Conservation (phyloP, 2,888 invertebrate species). For the Mythimna impura region DNA sequence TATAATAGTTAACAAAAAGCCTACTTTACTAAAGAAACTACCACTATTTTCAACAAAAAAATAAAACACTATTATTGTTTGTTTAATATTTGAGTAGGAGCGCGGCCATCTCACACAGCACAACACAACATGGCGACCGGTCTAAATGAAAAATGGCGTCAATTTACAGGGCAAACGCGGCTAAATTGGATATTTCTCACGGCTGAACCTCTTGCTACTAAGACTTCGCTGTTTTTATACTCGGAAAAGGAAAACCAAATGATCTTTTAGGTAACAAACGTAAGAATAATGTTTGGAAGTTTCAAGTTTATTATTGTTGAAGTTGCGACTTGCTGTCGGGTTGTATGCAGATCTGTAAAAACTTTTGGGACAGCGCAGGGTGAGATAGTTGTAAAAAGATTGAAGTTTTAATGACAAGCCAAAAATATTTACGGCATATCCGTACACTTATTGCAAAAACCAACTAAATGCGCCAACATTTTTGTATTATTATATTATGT, state of each 20-base stretch:
- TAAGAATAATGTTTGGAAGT: constrained; percentile 35
- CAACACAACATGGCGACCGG: constrained; percentile 80
- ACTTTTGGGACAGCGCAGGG: constrained; percentile 5
- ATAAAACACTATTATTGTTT: constrained; percentile 58
- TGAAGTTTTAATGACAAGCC: not conserved
- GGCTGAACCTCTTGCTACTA: constrained; percentile 75
- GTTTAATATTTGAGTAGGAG: constrained; percentile 63
- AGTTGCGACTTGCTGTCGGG: constrained; percentile 20
- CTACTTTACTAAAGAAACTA: constrained; percentile 28
- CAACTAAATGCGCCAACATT: too few relatives aligned
- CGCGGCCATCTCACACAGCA: constrained; percentile 52
- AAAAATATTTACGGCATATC: not conserved
- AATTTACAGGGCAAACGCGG: constrained; percentile 87
- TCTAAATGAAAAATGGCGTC: constrained; percentile 87
- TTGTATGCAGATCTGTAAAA: constrained; percentile 32
- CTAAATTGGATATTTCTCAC: constrained; percentile 89
- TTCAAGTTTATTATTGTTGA: constrained; percentile 39
- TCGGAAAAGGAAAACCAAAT: constrained; percentile 53
- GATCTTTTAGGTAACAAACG: constrained; percentile 54
- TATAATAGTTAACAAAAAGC: constrained; percentile 11
- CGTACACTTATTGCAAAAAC: too few relatives aligned
- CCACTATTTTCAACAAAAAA: constrained; percentile 45
- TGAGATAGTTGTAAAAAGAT: not conserved
- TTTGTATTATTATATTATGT: too few relatives aligned
- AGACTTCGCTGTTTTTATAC: constrained; percentile 75